Evolutionary conservation across 2,113 vertebrate genomes (phyloP).

Genomic region (Hystrix brachyura): DNA sequence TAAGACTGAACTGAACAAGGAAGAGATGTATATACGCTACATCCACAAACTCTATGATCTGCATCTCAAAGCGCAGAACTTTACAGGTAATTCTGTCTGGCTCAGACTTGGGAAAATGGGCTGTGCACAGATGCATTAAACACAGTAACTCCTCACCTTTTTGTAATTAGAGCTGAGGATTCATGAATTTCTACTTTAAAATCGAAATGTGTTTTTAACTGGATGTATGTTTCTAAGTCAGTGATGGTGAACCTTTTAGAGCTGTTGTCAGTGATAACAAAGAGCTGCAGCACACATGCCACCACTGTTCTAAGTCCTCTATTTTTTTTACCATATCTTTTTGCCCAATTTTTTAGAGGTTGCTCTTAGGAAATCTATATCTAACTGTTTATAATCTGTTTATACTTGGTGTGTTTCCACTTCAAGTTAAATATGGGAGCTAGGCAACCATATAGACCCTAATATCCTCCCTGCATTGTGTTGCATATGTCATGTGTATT

Average conservation of each 20-base stretch:
- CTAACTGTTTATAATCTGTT: neutral
- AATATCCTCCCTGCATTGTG: neutral
- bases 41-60: conserved; percentile 99
- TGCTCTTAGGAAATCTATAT: neutral
- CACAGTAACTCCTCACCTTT: neutral
- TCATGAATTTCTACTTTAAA: conserved; percentile 35
- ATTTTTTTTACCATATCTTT: neutral
- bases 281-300: neutral
- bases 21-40: conserved; percentile 99
- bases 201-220: conserved; percentile 10
- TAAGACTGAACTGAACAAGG: conserved; percentile 99
- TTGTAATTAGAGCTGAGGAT: neutral
- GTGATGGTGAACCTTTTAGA: neutral
- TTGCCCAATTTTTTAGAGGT: neutral
- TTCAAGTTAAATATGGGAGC: neutral
- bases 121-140: neutral
- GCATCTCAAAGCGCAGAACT: conserved; percentile 99
- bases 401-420: neutral
- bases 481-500: neutral
- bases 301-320: neutral
- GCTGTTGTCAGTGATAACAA: neutral
- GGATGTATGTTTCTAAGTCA: neutral
- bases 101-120: neutral
- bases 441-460: neutral
- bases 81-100: conserved; percentile 93